Evolutionary conservation across 2,797 vertebrate species (phyloP), one percentile per base, ranked within the genome.

Genomic region (Coregonus suidteri): DNA sequence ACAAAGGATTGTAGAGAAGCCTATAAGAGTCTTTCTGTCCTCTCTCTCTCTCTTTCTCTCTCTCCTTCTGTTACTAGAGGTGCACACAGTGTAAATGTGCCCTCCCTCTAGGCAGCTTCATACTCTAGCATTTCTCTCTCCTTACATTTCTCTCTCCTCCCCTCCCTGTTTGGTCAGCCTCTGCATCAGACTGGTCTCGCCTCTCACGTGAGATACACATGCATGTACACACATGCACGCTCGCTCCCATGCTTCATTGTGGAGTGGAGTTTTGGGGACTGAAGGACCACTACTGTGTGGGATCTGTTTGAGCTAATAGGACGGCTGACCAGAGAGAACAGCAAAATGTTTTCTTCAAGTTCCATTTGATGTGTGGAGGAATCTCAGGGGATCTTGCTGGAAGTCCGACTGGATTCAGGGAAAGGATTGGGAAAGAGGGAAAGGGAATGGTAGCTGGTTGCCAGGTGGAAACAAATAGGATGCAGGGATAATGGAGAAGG

Each of bases 241-340:
- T 25, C 6, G 25, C 47, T 30, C 25, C 30, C 51, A 56, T 14
- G 4, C 64, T 13, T 66, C 30, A 66, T 59, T 66, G 30, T 66
- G 64, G 64, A 31, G 67, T 35, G 35, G 35, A 41, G 15, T 37
- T 69, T 68, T 37, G 34, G 69, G 56, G 47, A 20, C 35, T 15
- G 41, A 65, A 35, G 52, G 18, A 20, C 18, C 34, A 37, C 25
- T 52, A 56, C 69, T 69, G 66, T 70, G 64, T 79, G 47, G 72
- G 71, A 34, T 30, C n/a, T 14, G 59, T 47, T 35, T 66, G 59
- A 47, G 15, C 71, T 2, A 13, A n/a, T 53, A 54, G 25, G n/a
- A 31, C 14, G 20, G 14, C 47, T 53, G 51, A 73, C 30, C 20
- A 37, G 68, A 31, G 68, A n/a, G 34, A 30, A 41, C 67, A 15